Base-by-base conservation (phyloP, 2,113 vertebrate genomes). In the Coryphaenoides rupestris region DNA sequence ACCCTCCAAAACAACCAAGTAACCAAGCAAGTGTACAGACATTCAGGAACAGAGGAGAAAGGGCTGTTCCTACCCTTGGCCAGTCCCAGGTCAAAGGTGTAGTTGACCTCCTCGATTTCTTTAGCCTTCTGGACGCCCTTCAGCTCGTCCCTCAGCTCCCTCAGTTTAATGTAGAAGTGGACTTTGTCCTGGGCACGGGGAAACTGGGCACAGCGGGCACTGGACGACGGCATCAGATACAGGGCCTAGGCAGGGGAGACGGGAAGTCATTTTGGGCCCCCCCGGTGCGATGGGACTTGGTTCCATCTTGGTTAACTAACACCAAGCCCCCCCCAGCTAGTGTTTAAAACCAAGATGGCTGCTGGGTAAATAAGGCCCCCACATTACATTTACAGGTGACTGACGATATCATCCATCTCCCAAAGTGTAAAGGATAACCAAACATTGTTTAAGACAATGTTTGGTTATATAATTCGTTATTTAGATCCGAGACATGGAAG, bases 151-250 rank as follows among this genome's bases (percentile, higher is more conserved):
- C 96, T 72, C n/a, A 99, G 88, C 62, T 99, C 98, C 72, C 93
- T 91, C 74, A 99, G 90, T 68, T 98, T 99, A 82, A 99, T 98
- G 79, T 99, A 99, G 83, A 95, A 98, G 88, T 99, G 96, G 13
- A 99, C 98, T 86, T 99, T 98, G 77, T 99, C 98, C 88, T 99
- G 98, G 52, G 96, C 96, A 0, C 96, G 94, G 17, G 98, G 98
- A 74, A 99, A 99, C 89, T 99, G 96, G 49, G 96, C 96, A 69
- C 98, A 99, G 6, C 97, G 92, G 4, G 96, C 96, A 23, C 98
- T 99, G 63, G 98, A 99, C 0, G 98, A 99, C 0, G 98, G 98
- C 98, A 98, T 99, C 69, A 99, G 93, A 0, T 94, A 99, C 85
- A 96, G 91, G 13, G 98, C 92, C 97, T 99, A 69, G 3, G 21